Conservation (phyloP, 2,113 vertebrate genomes). For the Sorex fumeus region DNA sequence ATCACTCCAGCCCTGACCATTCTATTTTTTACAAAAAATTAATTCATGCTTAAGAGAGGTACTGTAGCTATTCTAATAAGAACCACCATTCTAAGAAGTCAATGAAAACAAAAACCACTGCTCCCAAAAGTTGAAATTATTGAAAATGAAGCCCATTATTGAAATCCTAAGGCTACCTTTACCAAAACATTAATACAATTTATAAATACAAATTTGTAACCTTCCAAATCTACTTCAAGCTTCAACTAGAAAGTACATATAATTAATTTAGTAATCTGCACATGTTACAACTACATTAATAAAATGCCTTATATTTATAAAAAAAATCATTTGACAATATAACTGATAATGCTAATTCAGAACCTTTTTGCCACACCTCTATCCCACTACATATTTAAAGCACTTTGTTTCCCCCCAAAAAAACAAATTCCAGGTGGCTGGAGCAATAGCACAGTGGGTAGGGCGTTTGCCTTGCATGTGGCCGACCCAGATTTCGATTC, state of each 20-base stretch:
- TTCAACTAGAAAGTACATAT: background rate
- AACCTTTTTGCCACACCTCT: background rate
- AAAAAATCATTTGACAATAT: constrained; percentile 3
- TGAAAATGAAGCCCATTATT: constrained; percentile 10
- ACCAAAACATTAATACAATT: background rate
- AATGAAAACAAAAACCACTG: constrained; percentile 27
- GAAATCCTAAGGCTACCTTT: constrained; percentile 10
- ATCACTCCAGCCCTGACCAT: too few species aligned
- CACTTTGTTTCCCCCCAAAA: constrained; percentile 8
- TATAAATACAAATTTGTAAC: background rate
- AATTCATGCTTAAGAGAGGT: background rate
- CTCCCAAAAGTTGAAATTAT: background rate
- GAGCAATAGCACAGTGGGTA: too few species aligned
- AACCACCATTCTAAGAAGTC: background rate
- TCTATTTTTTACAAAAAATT: background rate
- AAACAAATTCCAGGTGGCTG: too few species aligned
- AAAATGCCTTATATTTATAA: constrained; percentile 30
- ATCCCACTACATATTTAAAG: background rate
- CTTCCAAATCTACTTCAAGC: constrained; percentile 21
- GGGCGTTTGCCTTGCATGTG: too few species aligned
- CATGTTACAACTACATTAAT: background rate
- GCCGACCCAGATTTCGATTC: too few species aligned
- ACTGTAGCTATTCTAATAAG: background rate
- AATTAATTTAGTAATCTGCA: constrained; percentile 10
- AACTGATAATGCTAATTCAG: background rate